Evolutionary conservation across 2,888 invertebrate genomes (phyloP), one percentile per base, ranked within the genome.

Genomic region (Fabriciana adippe): DNA sequence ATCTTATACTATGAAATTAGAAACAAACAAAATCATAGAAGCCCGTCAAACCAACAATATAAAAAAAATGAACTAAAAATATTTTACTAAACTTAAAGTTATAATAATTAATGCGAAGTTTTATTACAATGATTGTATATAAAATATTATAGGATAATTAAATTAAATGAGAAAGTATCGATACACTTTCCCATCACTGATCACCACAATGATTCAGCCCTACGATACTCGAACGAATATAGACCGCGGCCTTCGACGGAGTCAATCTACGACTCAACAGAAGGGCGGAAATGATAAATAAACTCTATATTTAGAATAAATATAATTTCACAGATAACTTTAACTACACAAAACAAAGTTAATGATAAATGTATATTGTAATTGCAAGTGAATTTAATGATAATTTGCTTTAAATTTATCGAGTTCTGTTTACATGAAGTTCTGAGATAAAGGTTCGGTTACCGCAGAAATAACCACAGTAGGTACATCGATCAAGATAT

Each of bases 241-340:
- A 87, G 83, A 77, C 64, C 75, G 75, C 76, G 88, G 83, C 89
- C 89, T 89, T 88, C 86, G 79, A 64, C 74, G 76, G 81, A 85
- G 82, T 83, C 84, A 83, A 72, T 60, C 57, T 51, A 66, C 69
- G 67, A 66, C 63, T 47, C 62, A 45, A 62, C 66, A 31, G 68
- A 70, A 68, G 70, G 70, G 70, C 70, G 69, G 69, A 72, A 69
- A 72, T 67, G 66, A 65, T 70, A 68, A 62, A 69, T 64, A 69
- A 48, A 66, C n/a, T 35, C 63, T 68, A 68, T 66, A 68, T 63
- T 55, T 70, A 70, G 68, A 68, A 67, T 65, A 65, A 55, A 59
- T 47, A 53, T 57, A 57, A 62, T 55, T 62, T 61, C 53, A 59
- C 26, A 59, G 59, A 59, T 59, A 59, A 59, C 59, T 59, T n/a